Base-by-base conservation (phyloP, 2,888 invertebrate species). In the Nemurella pictetii region DNA sequence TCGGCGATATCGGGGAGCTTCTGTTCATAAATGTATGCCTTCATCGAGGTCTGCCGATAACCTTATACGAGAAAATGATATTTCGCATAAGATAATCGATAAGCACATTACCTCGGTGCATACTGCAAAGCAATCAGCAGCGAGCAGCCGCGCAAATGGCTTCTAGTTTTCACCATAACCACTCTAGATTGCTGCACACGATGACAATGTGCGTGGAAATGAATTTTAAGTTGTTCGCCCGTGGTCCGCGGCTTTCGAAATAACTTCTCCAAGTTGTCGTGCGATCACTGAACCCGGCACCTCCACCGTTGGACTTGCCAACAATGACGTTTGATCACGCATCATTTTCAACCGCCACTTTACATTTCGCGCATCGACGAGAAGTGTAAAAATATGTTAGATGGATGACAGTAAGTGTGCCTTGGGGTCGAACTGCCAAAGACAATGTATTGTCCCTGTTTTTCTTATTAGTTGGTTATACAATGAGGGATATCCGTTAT, bases 401-500 rank as follows among this genome's bases (percentile, higher is more conserved):
- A 20, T 55, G 55, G 55, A 55, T 55, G 12, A 55, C 20, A 55
- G 55, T 55, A 55, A 55, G 55, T 55, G 55, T 55, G 55, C 55
- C 55, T 7, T 20, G 55, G 55, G 55, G 55, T 55, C 15, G 55
- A 55, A 55, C 55, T 55, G 55, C 55, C 55, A 55, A 55, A 55
- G 55, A 55, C 55, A 55, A 55, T 55, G 55, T 55, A 55, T 78
- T 78, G 78, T 28, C 30, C 78, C 78, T 78, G 75, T 78, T 78
- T 78, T 78, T 75, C 75, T 28, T 26, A 75, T 92, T 94, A 98
- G 98, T 97, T 95, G 98, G 97, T 94, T 98, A 98, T 95, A 97
- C 97, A 92, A 97, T 97, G 97, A 94, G 96, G 93, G 97, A 98
- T 94, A 97, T 97, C 94, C 95, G 97, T 91, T 98, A 98, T 95